Conservation (phyloP, 2,113 vertebrate species). For the Megaceryle maxima region DNA sequence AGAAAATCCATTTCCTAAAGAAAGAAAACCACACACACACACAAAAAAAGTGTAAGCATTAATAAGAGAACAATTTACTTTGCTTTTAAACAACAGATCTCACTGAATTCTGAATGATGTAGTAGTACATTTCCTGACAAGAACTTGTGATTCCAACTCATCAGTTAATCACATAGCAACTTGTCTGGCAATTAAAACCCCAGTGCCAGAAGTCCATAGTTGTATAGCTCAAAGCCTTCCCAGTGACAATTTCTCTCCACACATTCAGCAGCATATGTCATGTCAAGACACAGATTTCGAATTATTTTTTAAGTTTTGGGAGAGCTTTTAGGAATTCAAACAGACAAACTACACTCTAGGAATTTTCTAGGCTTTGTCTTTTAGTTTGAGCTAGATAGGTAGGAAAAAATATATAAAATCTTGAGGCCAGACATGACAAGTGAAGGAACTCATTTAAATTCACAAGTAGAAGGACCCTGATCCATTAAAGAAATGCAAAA, state of each 20-base stretch:
- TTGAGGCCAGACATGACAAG: background rate
- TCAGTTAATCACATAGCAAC: slow-evolving; percentile 4
- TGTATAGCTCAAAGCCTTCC: background rate
- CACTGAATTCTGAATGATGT: background rate
- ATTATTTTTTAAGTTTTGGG: background rate
- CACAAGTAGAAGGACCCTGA: background rate
- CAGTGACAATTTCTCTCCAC: background rate
- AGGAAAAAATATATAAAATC: background rate
- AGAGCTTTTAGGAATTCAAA: background rate
- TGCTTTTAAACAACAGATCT: slow-evolving; percentile 4
- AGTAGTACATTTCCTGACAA: background rate
- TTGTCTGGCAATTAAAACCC: background rate
- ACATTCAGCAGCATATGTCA: background rate
- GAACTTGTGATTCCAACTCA: background rate
- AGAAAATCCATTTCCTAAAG: background rate
- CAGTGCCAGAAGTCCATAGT: background rate
- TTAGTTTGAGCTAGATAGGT: background rate
- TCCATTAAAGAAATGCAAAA: background rate
- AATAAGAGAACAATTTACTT: background rate
- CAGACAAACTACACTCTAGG: background rate
- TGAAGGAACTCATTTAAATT: background rate
- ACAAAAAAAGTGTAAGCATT: background rate
- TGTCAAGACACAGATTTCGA: background rate
- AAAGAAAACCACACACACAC: background rate
- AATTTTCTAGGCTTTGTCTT: background rate